Evolutionary conservation across 2,888 invertebrate species (phyloP).

Genomic region (Lomographa bimaculata): DNA sequence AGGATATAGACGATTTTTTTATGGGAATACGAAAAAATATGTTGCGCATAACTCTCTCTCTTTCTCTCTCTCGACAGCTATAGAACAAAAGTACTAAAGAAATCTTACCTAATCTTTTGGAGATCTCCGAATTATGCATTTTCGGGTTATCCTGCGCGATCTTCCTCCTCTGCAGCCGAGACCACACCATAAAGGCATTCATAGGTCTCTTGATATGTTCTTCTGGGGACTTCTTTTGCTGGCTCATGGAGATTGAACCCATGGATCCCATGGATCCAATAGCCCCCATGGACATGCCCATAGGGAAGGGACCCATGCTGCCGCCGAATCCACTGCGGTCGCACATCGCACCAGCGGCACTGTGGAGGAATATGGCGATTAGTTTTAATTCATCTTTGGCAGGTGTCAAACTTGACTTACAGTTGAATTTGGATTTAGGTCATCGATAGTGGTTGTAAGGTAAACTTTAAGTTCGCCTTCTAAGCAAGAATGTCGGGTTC

Average conservation of each 20-base stretch:
- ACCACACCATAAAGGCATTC: constrained; percentile 99
- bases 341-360: constrained; percentile 90
- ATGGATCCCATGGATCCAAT: constrained; percentile 83
- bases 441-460: too few species aligned
- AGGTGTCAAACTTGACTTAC: too few species aligned
- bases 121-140: constrained; percentile 99
- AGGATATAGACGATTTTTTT: too few species aligned
- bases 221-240: constrained; percentile 85
- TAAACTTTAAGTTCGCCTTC: neutral
- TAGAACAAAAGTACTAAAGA: too few species aligned
- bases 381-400: too few species aligned
- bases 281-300: constrained; percentile 81
- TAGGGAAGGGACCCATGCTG: constrained; percentile 83
- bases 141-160: constrained; percentile 99
- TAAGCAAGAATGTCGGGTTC: too few species aligned
- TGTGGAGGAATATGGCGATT: constrained; percentile 50
- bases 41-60: too few species aligned
- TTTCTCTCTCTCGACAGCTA: too few species aligned
- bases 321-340: constrained; percentile 85
- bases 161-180: constrained; percentile 94
- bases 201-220: constrained; percentile 98
- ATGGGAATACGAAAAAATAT: too few species aligned
- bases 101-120: constrained; percentile 95
- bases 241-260: constrained; percentile 83
- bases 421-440: too few species aligned